Evolutionary conservation across 2,888 invertebrate genomes (phyloP), one percentile per base, ranked within the genome.

Genomic region (Mystacides longicornis): DNA sequence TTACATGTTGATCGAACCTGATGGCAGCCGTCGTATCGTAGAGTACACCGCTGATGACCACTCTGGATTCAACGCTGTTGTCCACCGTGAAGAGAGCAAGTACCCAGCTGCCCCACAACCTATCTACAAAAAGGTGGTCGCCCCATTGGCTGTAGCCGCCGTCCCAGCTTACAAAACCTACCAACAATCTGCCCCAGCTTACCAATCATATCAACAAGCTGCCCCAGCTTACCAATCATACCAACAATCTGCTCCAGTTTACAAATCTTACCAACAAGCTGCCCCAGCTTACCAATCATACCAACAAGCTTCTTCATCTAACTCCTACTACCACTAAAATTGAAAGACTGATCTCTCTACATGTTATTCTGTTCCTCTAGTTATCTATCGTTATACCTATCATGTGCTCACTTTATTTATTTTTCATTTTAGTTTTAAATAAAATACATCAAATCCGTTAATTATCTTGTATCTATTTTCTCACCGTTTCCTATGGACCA

Each of bases 11-110:
- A 67, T 76, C 37, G 75, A 77, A 56, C 74, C 75, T 58, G 76
- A 76, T 45, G 76, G 77, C 1, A 69, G 71, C 42, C 69, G 67
- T 63, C 66, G 70, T 58, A 72, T 69, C 31, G 71, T 73, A 2
- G 71, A 72, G 50, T 73, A 76, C 66, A 69, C 69, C 47, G 69
- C 71, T 55, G 81, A 81, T 63, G 72, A 76, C 54, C 71, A 79
- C 58, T 71, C 78, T 57, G 80, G 81, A 52, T 70, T 70, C 64
- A 69, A 69, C 43, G 80, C 80, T 60, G 63, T 80, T 14, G 81
- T 81, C 3, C 49, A 72, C 69, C 50, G 71, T 69, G 70, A 69
- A 33, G 56, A 56, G 20, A 21, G 31, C 50, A 52, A 49, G 21
- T 57, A 59, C 52, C 56, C 51, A 42, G 57, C 54, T 16, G 37